Evolutionary conservation across 2,888 invertebrate species (phyloP).

Genomic region (Chloroclysta siterata): DNA sequence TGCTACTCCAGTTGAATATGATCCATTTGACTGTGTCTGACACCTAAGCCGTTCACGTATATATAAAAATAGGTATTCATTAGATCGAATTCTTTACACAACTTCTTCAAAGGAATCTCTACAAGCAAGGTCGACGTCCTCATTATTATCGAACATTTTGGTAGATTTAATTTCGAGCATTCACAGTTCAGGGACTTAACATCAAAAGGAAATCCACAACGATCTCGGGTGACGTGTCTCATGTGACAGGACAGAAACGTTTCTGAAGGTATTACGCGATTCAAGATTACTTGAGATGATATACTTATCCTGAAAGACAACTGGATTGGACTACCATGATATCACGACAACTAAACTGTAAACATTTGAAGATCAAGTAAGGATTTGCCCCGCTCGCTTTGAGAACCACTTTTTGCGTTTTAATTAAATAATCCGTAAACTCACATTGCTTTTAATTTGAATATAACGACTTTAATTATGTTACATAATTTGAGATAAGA

Average conservation of each 20-base stretch:
- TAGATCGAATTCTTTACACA: background rate
- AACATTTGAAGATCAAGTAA: too few relatives aligned
- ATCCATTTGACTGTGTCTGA: background rate
- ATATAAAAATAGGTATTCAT: background rate
- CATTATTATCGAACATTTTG: slow-evolving; percentile 8
- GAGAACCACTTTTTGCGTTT: too few relatives aligned
- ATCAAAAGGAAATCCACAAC: slow-evolving; percentile 28
- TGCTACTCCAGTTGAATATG: background rate
- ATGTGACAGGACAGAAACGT: slow-evolving; percentile 15
- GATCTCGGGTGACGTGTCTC: slow-evolving; percentile 14
- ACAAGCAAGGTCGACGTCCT: background rate
- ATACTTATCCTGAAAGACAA: too few relatives aligned
- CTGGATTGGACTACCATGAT: too few relatives aligned
- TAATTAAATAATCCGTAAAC: too few relatives aligned
- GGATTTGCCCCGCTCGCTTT: too few relatives aligned
- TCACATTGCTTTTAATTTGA: too few relatives aligned
- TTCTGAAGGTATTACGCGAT: background rate
- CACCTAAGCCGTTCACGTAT: background rate
- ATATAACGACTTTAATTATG: too few relatives aligned
- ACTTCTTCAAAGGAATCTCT: background rate
- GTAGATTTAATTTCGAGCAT: slow-evolving; percentile 7
- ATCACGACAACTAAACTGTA: too few relatives aligned
- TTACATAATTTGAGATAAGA: too few relatives aligned
- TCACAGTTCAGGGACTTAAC: slow-evolving; percentile 13
- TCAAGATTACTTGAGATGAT: slow-evolving; percentile 1